These are phyloP conservation scores for Geotrypetes seraphini DNA, from an alignment of 2,797 vertebrate species.

Conservation along the genomic window DNA sequence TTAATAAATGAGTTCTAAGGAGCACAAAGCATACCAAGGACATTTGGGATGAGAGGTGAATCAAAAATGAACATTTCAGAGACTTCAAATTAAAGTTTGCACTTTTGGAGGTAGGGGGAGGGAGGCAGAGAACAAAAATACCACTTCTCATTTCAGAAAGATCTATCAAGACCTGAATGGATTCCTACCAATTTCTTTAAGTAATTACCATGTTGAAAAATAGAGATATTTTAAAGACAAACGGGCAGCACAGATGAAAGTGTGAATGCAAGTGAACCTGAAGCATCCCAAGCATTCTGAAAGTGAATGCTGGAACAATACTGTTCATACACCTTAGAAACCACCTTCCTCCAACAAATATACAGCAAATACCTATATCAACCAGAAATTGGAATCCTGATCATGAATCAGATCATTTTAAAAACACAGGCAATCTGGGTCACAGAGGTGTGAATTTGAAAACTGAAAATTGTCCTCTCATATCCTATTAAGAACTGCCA, in stretches of 20 bases:
- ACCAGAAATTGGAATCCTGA: conserved; percentile 42
- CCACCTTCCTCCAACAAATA: conserved; percentile 30
- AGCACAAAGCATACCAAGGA: not conserved
- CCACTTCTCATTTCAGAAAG: not conserved
- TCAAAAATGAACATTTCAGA: not conserved
- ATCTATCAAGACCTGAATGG: not conserved
- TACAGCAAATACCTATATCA: conserved; percentile 40
- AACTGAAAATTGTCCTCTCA: too few relatives aligned
- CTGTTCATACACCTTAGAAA: conserved; percentile 28
- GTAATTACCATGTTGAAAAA: conserved; percentile 12
- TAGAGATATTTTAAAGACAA: conserved; percentile 20
- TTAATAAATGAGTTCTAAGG: not conserved
- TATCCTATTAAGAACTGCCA: too few relatives aligned
- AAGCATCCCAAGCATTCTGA: conserved; percentile 23
- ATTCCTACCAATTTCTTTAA: conserved; percentile 13
- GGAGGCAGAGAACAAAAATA: not conserved
- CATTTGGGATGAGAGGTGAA: not conserved
- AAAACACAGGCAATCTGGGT: too few relatives aligned
- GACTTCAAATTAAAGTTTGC: not conserved
- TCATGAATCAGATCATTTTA: conserved; percentile 36
- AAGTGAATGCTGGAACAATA: conserved; percentile 29
- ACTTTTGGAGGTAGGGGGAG: too few relatives aligned
- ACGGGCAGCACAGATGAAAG: conserved; percentile 25
- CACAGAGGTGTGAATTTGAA: too few relatives aligned
- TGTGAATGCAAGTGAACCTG: conserved; percentile 24